phyloP scores from a whole-genome alignment of 2,113 vertebrate species.

The Trichechus manatus region DNA sequence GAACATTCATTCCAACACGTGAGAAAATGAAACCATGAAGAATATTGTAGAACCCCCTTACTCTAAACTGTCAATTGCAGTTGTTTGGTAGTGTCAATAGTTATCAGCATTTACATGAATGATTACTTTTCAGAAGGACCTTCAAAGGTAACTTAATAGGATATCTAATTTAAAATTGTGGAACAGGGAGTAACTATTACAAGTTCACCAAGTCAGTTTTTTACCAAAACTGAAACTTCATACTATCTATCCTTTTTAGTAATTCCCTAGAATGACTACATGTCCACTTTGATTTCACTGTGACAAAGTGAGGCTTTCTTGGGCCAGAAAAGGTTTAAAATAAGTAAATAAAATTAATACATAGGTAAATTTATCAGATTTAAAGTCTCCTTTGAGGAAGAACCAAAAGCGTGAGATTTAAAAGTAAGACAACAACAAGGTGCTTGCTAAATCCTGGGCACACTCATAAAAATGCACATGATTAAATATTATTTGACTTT shows the following conservation, averaged over 20 bases:
- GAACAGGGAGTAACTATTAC: background rate
- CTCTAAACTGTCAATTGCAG: background rate
- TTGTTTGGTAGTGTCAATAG: background rate
- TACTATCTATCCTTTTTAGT: background rate
- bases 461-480: background rate
- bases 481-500: background rate
- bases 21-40: background rate
- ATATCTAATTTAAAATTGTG: background rate
- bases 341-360: background rate
- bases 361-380: background rate
- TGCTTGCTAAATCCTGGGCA: background rate
- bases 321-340: background rate
- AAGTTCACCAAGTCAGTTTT: background rate
- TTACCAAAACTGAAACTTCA: background rate
- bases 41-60: background rate
- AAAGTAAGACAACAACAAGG: background rate
- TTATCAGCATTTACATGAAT: background rate
- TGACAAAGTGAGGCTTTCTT: background rate
- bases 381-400: background rate
- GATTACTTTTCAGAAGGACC: background rate
- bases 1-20: background rate
- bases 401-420: background rate
- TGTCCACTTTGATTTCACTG: background rate
- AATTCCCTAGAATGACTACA: background rate
- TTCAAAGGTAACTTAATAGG: constrained; percentile 32